Evolutionary conservation across 2,888 invertebrate genomes (phyloP), one percentile per base, ranked within the genome.

Genomic region (Rhagonycha lutea): DNA sequence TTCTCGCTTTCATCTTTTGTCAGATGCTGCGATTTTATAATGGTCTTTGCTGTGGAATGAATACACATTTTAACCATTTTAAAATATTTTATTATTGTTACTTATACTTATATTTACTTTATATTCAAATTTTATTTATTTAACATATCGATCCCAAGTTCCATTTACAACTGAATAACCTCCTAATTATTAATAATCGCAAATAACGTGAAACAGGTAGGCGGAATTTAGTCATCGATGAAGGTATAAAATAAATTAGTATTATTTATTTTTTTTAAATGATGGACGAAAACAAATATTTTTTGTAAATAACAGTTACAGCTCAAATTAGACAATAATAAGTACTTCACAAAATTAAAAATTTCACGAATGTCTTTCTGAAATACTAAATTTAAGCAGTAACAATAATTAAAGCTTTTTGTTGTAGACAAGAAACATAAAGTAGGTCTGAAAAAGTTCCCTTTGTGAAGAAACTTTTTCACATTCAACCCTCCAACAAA

Each of bases 1-100:
- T 78, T 78, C 76, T 72, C 78, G 72, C 72, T 70, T 74, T 76
- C 72, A 72, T 70, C 71, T 71, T 75, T 73, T 73, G 70, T 73
- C 61, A 70, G 70, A 63, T 69, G 75, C 62, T 60, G 68, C 70
- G 71, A 75, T 71, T 75, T 68, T 75, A 70, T 68, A 75, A 70
- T 71, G 47, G 32, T 61, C 61, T 12, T n/a, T 18, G 67, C 71
- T 71, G 24, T 63, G 28, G 62, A 70, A 63, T 70, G 70, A 23
- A 70, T 14, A 63, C 11, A 68, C n/a, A 68, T 68, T 24, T 68
- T 18, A 23, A 18, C 18, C 62, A 62, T 18, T 62, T 62, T 11
- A 11, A 62, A 62, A 62, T 11, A 24, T 65, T 65, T 65, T 65
- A 65, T 61, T 14, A 14, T 23, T 26, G 2, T 65, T 65, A 24